phyloP scores from a whole-genome alignment of 1,140 invertebrate genomes.

The Drosophila melanica region DNA sequence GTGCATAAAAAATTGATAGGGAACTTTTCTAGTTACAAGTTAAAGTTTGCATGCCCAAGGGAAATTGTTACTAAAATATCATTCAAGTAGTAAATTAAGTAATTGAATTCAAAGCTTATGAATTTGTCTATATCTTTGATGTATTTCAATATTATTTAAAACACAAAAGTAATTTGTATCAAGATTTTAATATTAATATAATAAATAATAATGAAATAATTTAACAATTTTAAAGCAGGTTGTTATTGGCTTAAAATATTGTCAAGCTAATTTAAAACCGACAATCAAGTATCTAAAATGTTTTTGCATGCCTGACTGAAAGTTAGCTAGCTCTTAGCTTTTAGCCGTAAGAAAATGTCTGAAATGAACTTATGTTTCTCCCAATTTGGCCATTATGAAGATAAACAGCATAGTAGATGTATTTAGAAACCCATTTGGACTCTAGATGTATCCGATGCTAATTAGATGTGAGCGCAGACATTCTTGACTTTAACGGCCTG shows the following conservation, averaged over 20 bases:
- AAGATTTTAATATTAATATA: too few species aligned
- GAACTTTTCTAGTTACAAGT: neutral
- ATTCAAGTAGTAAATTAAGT: neutral
- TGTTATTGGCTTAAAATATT: too few species aligned
- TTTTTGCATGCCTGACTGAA: too few species aligned
- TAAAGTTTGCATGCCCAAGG: constrained; percentile 18
- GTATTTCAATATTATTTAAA: neutral
- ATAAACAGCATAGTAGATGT: neutral
- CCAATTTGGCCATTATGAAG: neutral
- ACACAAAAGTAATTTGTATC: too few species aligned
- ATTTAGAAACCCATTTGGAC: constrained; percentile 29
- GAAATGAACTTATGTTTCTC: neutral
- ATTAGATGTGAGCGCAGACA: constrained; percentile 22
- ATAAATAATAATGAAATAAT: too few species aligned
- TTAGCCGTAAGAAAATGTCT: neutral
- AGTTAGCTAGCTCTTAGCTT: too few species aligned
- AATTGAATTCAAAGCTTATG: neutral
- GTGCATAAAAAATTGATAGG: neutral
- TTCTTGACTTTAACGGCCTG: constrained; percentile 22
- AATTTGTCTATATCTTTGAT: neutral
- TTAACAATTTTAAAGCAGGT: too few species aligned
- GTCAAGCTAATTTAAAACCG: too few species aligned
- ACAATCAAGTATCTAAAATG: too few species aligned
- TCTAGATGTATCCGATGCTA: constrained; percentile 34
- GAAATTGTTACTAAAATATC: constrained; percentile 1